Evolutionary conservation across 23 tunicate species (phyloP).

Genomic region (Pegea sp.): DNA sequence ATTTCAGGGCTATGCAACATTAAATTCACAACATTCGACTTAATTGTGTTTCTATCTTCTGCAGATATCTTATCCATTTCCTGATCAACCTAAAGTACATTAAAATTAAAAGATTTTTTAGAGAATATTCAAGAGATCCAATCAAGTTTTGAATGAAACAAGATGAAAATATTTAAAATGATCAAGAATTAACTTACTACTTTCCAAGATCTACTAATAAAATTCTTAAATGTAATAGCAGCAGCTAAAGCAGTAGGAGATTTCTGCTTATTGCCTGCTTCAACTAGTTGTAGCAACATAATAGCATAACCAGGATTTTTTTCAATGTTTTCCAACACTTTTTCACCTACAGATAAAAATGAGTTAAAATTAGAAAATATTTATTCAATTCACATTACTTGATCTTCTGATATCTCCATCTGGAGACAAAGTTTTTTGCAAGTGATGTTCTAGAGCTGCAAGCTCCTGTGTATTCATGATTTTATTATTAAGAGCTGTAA

Average conservation of each 20-base stretch:
- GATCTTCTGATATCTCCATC: too few species aligned
- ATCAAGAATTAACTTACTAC: constrained; percentile 4
- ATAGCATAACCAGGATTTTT: constrained; percentile 40
- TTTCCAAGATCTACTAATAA: constrained; percentile 70
- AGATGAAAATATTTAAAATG: constrained; percentile 3
- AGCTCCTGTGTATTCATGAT: too few species aligned
- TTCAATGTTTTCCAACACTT: constrained; percentile 53
- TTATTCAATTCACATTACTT: too few species aligned
- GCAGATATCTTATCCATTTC: constrained; percentile 26
- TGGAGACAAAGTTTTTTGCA: too few species aligned
- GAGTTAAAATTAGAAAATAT: too few species aligned
- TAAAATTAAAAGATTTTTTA: too few species aligned
- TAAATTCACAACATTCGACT: constrained; percentile 40
- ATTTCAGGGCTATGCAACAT: constrained; percentile 65
- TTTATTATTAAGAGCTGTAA: too few species aligned
- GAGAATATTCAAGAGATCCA: too few species aligned
- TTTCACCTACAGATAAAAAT: constrained; percentile 36
- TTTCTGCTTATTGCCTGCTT: constrained; percentile 10
- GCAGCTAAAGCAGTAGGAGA: constrained; percentile 10
- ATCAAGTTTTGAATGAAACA: too few species aligned
- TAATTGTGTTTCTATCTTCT: constrained; percentile 55
- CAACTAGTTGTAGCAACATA: constrained; percentile 49
- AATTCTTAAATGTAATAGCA: constrained; percentile 81
- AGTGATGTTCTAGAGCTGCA: too few species aligned
- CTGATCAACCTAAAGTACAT: constrained; percentile 33